Evolutionary conservation across 2,888 invertebrate species (phyloP).

Genomic region (Parochlus steinenii): DNA sequence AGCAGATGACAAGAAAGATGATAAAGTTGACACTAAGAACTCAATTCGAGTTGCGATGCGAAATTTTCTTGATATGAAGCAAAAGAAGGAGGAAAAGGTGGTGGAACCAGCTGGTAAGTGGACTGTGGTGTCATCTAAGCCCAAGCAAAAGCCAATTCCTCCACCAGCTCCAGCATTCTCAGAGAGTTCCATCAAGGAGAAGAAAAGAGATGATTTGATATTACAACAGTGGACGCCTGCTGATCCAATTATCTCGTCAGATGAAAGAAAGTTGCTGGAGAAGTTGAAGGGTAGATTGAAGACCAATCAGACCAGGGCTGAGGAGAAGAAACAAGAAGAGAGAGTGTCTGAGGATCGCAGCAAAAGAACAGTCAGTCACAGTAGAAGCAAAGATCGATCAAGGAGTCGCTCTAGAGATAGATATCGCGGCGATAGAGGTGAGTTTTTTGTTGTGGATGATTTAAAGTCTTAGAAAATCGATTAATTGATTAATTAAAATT

Average conservation of each 20-base stretch:
- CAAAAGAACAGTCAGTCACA: constrained; percentile 25
- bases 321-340: constrained; percentile 16
- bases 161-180: constrained; percentile 18
- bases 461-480: no score
- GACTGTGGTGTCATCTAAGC: constrained; percentile 32
- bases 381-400: constrained; percentile 24
- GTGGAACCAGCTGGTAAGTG: constrained; percentile 26
- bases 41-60: constrained; percentile 50
- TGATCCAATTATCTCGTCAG: constrained; percentile 36
- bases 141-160: constrained; percentile 3
- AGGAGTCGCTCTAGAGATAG: constrained; percentile 24
- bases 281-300: constrained; percentile 21
- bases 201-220: constrained; percentile 35
- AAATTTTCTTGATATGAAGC: constrained; percentile 35
- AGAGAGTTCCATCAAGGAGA: constrained; percentile 17
- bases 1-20: constrained; percentile 23
- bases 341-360: constrained; percentile 16
- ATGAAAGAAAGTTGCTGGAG: constrained; percentile 39
- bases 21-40: constrained; percentile 33
- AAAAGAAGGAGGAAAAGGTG: constrained; percentile 26
- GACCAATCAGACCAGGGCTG: constrained; percentile 21
- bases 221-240: constrained; percentile 40
- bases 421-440: constrained; percentile 21
- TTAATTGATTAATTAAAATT: no score
- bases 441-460: no score